Evolutionary conservation across 2,888 invertebrate genomes (phyloP).

Genomic region (Carpatolechia fugitivella): DNA sequence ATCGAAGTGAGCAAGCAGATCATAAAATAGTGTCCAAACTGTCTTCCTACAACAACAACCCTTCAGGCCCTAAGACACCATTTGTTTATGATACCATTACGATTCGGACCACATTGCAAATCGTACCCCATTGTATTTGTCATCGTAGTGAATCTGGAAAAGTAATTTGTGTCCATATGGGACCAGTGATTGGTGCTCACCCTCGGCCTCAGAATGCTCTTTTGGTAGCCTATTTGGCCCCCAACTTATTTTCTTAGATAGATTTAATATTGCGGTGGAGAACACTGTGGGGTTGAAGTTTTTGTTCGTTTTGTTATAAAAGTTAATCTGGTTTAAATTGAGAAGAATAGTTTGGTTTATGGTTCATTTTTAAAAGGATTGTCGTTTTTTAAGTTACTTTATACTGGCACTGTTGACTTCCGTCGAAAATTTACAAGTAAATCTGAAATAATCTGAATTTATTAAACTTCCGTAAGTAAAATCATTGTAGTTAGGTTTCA

Average conservation of each 20-base stretch:
- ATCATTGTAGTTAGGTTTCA: too few species aligned
- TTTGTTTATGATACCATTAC: slow-evolving; percentile 32
- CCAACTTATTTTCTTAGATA: slow-evolving; percentile 61
- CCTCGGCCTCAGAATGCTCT: slow-evolving; percentile 59
- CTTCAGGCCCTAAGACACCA: slow-evolving; percentile 2
- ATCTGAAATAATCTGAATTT: too few species aligned
- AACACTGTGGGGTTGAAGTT: slow-evolving; percentile 30
- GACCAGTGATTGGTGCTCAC: slow-evolving; percentile 72
- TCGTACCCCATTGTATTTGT: slow-evolving; percentile 65
- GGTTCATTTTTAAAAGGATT: too few species aligned
- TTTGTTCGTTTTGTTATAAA: slow-evolving; percentile 32
- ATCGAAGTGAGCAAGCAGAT: too few species aligned
- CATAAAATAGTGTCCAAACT: too few species aligned
- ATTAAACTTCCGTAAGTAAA: too few species aligned
- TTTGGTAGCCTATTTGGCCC: slow-evolving; percentile 62
- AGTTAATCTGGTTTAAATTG: slow-evolving; percentile 23
- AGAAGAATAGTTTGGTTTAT: not conserved
- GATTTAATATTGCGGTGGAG: slow-evolving; percentile 53
- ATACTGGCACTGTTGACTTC: too few species aligned
- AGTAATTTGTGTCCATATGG: slow-evolving; percentile 79
- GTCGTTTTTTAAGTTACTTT: too few species aligned
- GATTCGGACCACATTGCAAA: slow-evolving; percentile 34
- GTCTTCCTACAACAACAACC: too few species aligned
- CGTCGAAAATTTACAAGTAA: too few species aligned
- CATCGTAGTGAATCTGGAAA: slow-evolving; percentile 67